A percentile compares a stretch with the other conserved stretches of the same genome.
Evolutionary conservation across 53 echinoderm and acorn worm species (phyloP).

Genomic region (Patiria pectinifera): DNA sequence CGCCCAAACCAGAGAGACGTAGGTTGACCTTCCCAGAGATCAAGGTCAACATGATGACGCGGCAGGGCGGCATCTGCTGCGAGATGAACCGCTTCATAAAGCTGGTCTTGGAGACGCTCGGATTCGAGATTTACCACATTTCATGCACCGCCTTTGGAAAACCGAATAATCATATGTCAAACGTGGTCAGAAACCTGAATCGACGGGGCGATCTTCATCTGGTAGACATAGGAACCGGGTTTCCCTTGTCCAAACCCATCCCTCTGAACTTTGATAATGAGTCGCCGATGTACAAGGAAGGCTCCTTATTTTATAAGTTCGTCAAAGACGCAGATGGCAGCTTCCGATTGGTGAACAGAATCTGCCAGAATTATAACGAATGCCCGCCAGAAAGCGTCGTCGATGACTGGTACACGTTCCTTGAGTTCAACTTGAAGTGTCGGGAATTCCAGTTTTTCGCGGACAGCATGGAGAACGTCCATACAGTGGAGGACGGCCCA

Average conservation of each 20-base stretch:
- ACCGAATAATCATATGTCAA: background rate
- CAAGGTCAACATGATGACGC: slow-evolving; percentile 14
- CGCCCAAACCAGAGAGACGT: background rate
- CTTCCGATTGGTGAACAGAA: background rate
- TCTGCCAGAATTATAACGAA: background rate
- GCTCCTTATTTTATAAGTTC: slow-evolving; percentile 3
- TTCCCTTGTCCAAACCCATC: background rate
- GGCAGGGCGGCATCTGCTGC: slow-evolving; percentile 38
- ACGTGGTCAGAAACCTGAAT: slow-evolving; percentile 1
- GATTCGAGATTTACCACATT: slow-evolving; percentile 17
- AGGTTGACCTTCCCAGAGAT: slow-evolving; percentile 24
- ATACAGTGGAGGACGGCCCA: slow-evolving; percentile 2
- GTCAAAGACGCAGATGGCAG: background rate
- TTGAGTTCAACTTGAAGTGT: background rate
- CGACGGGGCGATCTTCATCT: slow-evolving; percentile 8
- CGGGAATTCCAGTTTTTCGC: slow-evolving; percentile 4
- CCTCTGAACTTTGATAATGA: slow-evolving; percentile 29
- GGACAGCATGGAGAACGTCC: background rate
- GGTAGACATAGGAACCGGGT: slow-evolving; percentile 28
- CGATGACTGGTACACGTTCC: slow-evolving; percentile 29
- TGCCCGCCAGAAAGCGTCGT: background rate
- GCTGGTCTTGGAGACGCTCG: slow-evolving; percentile 12
- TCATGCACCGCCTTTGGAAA: background rate
- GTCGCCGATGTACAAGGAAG: background rate
- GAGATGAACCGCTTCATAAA: slow-evolving; percentile 47